A percentile compares a stretch with the other conserved stretches of the same genome.
Conservation (phyloP, 2,113 vertebrate genomes). For the Lamprotornis superbus region DNA sequence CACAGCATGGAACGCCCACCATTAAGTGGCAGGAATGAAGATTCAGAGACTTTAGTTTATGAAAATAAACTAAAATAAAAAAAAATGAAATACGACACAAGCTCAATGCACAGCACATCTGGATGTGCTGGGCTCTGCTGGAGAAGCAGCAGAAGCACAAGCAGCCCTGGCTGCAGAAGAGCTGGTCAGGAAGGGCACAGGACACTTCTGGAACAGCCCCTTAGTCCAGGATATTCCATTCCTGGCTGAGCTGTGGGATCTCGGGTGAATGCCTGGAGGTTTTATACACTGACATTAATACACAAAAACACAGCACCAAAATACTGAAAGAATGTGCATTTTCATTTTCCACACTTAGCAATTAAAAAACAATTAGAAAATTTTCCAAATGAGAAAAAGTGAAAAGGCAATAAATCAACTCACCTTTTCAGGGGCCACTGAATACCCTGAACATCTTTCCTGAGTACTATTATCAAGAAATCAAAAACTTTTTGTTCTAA, state of each 20-base stretch:
- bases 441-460: not conserved
- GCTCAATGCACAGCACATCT: not conserved
- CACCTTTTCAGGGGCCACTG: not conserved
- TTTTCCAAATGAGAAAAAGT: not conserved
- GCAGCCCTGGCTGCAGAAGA: not conserved
- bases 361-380: not conserved
- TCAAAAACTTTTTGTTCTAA: not conserved
- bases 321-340: not conserved
- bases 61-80: not conserved
- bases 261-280: not conserved
- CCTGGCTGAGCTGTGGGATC: not conserved
- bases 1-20: constrained; percentile 47
- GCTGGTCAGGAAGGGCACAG: not conserved
- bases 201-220: not conserved
- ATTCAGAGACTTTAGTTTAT: constrained; percentile 46
- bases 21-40: constrained; percentile 53
- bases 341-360: not conserved
- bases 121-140: not conserved
- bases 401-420: not conserved
- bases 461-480: not conserved
- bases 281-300: not conserved
- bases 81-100: not conserved
- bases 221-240: not conserved
- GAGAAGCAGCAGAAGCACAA: constrained; percentile 6
- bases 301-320: not conserved